phyloP scores from a whole-genome alignment of 1,140 invertebrate species.

The Ips typographus region DNA sequence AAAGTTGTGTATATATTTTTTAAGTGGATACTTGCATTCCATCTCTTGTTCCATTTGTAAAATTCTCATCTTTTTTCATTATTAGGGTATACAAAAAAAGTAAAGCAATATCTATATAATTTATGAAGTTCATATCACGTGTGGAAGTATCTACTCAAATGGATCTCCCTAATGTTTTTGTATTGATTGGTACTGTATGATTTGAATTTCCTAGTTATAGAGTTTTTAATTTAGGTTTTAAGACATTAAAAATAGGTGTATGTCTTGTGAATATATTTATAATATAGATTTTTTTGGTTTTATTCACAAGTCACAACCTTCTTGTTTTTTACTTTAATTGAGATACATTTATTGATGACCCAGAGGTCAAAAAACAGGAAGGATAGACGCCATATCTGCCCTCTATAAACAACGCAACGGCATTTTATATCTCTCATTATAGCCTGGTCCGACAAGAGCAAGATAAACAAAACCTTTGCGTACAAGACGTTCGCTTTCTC shows the following conservation, averaged over 20 bases:
- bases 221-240: conserved; percentile 47
- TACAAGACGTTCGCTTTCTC: conserved; percentile 30
- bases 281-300: conserved; percentile 39
- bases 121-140: conserved; percentile 34
- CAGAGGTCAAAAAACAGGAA: background rate
- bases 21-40: conserved; percentile 39
- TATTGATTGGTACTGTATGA: conserved; percentile 33
- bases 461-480: conserved; percentile 24
- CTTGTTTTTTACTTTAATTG: no score
- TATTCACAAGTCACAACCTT: background rate
- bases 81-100: conserved; percentile 14
- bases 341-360: no score
- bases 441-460: background rate
- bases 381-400: background rate
- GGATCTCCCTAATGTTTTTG: conserved; percentile 12
- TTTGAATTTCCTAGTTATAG: conserved; percentile 46
- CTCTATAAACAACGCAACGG: conserved; percentile 12
- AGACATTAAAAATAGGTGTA: conserved; percentile 49
- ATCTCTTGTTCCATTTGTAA: conserved; percentile 24
- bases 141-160: conserved; percentile 43
- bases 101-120: conserved; percentile 40
- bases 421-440: conserved; percentile 16
- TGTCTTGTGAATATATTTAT: conserved; percentile 54
- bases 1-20: conserved; percentile 34
- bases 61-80: conserved; percentile 26